These are phyloP conservation scores for Tuberolachnus salignus DNA, from an alignment of 2,888 invertebrate species.

Conservation along the genomic window DNA sequence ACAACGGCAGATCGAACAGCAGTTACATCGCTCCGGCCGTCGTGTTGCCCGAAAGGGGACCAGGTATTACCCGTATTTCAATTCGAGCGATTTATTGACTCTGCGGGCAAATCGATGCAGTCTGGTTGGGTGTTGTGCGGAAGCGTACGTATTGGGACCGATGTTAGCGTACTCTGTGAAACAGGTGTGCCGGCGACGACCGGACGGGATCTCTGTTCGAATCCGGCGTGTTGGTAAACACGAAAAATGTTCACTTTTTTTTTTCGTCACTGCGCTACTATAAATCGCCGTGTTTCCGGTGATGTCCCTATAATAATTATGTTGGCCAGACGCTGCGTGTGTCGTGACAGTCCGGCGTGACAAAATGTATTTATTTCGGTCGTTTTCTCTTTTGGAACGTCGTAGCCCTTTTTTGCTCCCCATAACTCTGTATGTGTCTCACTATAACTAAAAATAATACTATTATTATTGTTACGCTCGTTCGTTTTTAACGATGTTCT, in stretches of 20 bases:
- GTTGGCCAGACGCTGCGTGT: no score
- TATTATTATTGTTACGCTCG: no score
- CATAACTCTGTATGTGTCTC: not conserved
- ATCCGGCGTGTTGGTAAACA: not conserved
- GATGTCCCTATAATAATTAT: no score
- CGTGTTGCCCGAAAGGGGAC: constrained; percentile 64
- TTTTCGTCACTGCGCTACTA: no score
- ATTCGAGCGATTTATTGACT: not conserved
- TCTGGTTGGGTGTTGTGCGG: no score
- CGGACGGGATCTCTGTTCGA: no score
- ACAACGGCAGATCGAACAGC: constrained; percentile 28
- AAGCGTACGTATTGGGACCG: no score
- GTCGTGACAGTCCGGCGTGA: not conserved
- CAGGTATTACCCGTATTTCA: constrained; percentile 64
- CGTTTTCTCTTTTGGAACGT: not conserved
- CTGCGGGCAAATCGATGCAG: not conserved
- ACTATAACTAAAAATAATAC: no score
- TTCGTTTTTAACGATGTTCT: not conserved
- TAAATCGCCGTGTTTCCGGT: no score
- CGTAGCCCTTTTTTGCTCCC: no score
- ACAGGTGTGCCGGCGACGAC: no score
- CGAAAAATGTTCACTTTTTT: not conserved
- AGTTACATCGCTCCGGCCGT: constrained; percentile 15
- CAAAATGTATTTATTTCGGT: not conserved
- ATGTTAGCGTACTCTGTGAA: no score